phyloP scores from a whole-genome alignment of 1,140 invertebrate genomes.

The Hyles euphorbiae region DNA sequence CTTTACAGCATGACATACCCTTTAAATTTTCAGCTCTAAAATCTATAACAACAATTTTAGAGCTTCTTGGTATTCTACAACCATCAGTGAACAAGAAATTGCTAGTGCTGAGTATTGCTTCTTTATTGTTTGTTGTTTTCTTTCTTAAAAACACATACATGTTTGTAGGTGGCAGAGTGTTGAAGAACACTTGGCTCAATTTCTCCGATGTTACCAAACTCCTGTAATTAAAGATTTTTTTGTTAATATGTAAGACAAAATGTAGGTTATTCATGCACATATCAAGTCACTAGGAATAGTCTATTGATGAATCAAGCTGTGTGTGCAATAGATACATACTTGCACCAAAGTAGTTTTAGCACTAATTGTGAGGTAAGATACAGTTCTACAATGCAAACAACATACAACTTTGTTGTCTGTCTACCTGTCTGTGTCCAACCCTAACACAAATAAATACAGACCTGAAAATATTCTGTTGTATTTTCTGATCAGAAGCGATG shows the following conservation, averaged over 20 bases:
- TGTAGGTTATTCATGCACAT: background rate
- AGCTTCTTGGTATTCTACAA: constrained; percentile 47
- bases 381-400: too few relatives aligned
- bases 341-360: too few relatives aligned
- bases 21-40: constrained; percentile 37
- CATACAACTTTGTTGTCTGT: too few relatives aligned
- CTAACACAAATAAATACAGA: constrained; percentile 21
- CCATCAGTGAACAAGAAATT: constrained; percentile 47
- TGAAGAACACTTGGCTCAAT: constrained; percentile 48
- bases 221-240: constrained; percentile 24
- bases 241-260: background rate
- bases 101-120: constrained; percentile 38
- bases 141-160: constrained; percentile 61
- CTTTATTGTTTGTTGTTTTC: constrained; percentile 28
- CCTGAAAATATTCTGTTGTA: constrained; percentile 59
- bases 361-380: too few relatives aligned
- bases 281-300: too few relatives aligned
- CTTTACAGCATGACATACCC: constrained; percentile 51
- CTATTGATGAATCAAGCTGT: too few relatives aligned
- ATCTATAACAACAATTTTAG: constrained; percentile 48
- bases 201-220: constrained; percentile 56
- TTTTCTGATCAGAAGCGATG: constrained; percentile 59
- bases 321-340: too few relatives aligned
- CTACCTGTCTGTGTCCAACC: too few relatives aligned
- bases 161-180: constrained; percentile 51